Evolutionary conservation across 2,113 vertebrate genomes (phyloP), one percentile per base, ranked within the genome.

Genomic region (Progne subis): DNA sequence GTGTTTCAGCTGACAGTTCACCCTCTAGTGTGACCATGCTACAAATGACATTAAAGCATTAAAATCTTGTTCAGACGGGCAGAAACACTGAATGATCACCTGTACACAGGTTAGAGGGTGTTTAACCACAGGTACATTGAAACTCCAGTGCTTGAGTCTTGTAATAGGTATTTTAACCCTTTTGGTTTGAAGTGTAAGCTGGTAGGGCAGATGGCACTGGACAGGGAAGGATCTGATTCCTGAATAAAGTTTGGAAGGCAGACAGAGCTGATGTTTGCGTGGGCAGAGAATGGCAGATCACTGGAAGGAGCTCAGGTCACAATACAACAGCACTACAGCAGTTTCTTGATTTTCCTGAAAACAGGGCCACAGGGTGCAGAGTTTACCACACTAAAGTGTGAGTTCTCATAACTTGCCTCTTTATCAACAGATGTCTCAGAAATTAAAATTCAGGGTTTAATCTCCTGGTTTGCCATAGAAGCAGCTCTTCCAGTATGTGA

Each of bases 371-470:
- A 25, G 26, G 21, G 9, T 74, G 12, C 18, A 82, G 55, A 71
- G 21, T 77, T 82, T 61, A 81, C 29, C 11, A 37, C 43, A 47
- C 29, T 59, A 49, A 86, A 91, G 37, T 29, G 26, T 15, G 39
- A 5, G 1, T 44, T 37, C 86, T 67, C 18, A 34, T 64, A 65
- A 28, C 29, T 68, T 60, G 47, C 46, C 46, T 64, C 61, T 81
- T 49, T 65, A 65, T 74, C 53, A 77, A 68, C 61, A 77, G n/a
- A 64, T 89, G 52, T 69, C 31, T 85, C 86, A 76, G 72, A 83
- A 86, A 88, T 86, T 52, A 64, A 84, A 88, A 68, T 71, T 21
- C 80, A 50, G 31, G 64, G 25, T 78, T 91, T 78, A 79, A 57
- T 77, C 41, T 83, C 39, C 80, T 57, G 8, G 25, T 94, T 90